Conservation (phyloP, 23 tunicate species). For the Oikopleura dioica region DNA sequence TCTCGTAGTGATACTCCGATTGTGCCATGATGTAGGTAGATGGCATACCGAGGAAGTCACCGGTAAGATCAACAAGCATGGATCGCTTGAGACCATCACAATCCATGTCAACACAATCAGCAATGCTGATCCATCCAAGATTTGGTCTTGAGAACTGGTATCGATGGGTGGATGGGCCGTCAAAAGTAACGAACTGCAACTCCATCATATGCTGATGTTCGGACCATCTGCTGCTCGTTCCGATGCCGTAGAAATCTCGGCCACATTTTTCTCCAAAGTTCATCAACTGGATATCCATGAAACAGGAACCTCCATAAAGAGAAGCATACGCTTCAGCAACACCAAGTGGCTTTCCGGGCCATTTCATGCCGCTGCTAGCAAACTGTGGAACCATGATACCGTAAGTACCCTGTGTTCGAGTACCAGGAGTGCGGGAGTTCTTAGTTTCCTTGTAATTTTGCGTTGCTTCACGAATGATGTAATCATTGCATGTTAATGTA, state of each 20-base stretch:
- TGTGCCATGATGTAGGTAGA: background rate
- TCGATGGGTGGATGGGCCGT: background rate
- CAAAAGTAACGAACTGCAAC: background rate
- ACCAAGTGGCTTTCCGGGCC: constrained; percentile 7
- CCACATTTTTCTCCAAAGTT: background rate
- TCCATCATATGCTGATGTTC: constrained; percentile 10
- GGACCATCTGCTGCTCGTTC: background rate
- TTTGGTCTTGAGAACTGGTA: background rate
- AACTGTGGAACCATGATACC: background rate
- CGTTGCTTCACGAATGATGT: background rate
- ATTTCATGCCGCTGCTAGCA: background rate
- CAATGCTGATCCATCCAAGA: background rate
- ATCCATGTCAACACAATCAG: constrained; percentile 4
- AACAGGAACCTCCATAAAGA: constrained; percentile 7
- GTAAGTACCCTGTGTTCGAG: background rate
- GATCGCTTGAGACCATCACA: constrained; percentile 1
- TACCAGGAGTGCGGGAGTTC: background rate
- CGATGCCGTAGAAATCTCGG: background rate
- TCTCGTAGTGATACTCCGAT: constrained; percentile 7
- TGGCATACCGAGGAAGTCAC: background rate
- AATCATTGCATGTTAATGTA: background rate
- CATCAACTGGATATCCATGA: background rate
- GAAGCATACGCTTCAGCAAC: background rate
- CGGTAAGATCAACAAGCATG: background rate
- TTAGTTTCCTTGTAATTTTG: background rate